Conservation (phyloP, 2,113 vertebrate species). For the Cinclus cinclus region DNA sequence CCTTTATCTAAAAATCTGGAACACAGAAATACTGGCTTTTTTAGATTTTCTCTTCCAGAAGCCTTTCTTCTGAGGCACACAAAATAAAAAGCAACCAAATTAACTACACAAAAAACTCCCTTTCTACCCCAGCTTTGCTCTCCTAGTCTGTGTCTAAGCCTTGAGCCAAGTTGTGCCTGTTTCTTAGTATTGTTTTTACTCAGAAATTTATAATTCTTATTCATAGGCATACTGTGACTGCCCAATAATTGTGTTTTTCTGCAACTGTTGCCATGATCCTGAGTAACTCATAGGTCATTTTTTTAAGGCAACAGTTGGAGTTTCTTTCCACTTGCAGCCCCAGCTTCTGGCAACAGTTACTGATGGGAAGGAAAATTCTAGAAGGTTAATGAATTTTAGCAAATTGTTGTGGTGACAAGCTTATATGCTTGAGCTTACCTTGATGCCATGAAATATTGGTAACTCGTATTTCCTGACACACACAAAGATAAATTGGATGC, state of each 20-base stretch:
- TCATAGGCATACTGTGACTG: rapidly evolving
- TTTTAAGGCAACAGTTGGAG: not conserved
- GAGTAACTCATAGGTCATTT: not conserved
- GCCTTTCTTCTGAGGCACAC: not conserved
- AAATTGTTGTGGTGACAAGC: not conserved
- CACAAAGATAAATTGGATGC: not conserved
- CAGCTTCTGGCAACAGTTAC: not conserved
- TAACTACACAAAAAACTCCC: not conserved
- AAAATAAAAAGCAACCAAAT: not conserved
- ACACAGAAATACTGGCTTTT: not conserved
- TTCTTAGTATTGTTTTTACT: not conserved
- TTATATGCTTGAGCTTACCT: rapidly evolving
- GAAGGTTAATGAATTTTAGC: not conserved
- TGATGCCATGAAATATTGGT: not conserved
- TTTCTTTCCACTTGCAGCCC: not conserved
- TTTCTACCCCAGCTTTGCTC: not conserved
- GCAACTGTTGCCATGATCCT: not conserved
- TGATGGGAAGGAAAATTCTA: not conserved
- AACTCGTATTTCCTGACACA: not conserved
- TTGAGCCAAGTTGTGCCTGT: not conserved
- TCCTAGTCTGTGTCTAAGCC: not conserved
- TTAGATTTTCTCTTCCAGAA: not conserved
- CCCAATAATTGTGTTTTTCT: not conserved
- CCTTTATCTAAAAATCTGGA: not conserved
- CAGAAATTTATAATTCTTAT: not conserved